Conservation (phyloP, 2,888 invertebrate species). For the Ceratothoa steindachneri region DNA sequence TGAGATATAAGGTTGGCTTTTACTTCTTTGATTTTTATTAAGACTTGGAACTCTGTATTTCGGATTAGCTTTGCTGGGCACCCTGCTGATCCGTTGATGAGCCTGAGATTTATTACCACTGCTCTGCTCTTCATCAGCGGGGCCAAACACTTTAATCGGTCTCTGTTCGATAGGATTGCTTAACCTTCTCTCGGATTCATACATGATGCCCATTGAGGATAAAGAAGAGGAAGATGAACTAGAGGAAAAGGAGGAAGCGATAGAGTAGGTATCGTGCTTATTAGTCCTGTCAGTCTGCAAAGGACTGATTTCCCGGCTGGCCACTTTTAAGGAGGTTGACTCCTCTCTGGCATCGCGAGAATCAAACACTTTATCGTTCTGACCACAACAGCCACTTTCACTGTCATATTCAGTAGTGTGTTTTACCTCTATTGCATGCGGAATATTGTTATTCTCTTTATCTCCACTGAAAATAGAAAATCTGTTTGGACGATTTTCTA, state of each 20-base stretch:
- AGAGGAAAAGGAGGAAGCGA: neutral
- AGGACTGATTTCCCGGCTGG: neutral
- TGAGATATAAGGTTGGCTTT: neutral
- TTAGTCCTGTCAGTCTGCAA: neutral
- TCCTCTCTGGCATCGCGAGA: neutral
- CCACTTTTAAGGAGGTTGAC: neutral
- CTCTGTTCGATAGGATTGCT: neutral
- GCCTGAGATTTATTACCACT: neutral
- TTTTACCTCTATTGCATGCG: neutral
- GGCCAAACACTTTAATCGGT: neutral
- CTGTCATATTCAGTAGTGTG: neutral
- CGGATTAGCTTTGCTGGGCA: slow-evolving; percentile 1
- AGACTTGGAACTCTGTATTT: slow-evolving; percentile 2
- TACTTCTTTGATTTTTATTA: slow-evolving; percentile 1
- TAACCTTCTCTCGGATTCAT: neutral
- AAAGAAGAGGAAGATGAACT: neutral
- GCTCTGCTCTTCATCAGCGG: neutral
- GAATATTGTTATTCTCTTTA: neutral
- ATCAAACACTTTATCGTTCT: neutral
- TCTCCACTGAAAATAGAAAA: neutral
- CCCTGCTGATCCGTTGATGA: neutral
- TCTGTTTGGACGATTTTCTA: neutral
- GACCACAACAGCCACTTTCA: neutral
- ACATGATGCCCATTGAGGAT: neutral
- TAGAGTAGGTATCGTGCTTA: neutral